A percentile compares a stretch with the other conserved stretches of the same genome.
Conservation (phyloP, 2,113 vertebrate species). For the Isichthys henryi region DNA sequence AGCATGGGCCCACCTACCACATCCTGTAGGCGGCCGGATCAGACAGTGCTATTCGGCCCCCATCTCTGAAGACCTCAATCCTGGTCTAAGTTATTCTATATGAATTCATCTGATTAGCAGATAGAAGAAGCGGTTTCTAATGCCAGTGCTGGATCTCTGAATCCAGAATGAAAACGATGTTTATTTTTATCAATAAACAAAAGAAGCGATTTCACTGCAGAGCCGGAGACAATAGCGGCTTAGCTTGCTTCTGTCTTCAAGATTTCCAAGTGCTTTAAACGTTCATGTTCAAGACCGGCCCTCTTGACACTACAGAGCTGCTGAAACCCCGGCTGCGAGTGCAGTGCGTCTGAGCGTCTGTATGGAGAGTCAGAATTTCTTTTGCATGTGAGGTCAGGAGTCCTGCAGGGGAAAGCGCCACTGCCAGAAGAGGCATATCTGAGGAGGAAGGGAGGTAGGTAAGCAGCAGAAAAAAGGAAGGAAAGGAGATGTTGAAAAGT, state of each 20-base stretch:
- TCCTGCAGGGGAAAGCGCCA: background rate
- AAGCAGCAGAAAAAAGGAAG: background rate
- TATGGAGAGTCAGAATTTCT: background rate
- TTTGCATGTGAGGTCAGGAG: background rate
- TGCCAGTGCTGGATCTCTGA: background rate
- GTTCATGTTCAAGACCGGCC: background rate
- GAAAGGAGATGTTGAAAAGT: background rate
- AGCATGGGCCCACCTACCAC: background rate
- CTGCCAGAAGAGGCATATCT: background rate
- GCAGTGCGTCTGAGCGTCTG: background rate
- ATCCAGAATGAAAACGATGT: background rate
- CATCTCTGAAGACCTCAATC: background rate
- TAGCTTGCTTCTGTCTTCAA: background rate
- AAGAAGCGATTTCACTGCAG: background rate
- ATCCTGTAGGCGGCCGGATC: background rate
- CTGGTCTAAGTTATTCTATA: background rate
- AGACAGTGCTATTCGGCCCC: background rate
- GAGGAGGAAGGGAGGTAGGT: background rate
- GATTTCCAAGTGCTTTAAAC: background rate
- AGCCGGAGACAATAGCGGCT: background rate
- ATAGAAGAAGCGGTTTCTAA: background rate
- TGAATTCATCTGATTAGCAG: background rate
- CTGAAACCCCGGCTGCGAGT: background rate
- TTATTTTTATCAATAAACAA: background rate
- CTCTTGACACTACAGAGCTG: background rate